A percentile compares a stretch with the other conserved stretches of the same genome.
Conservation (phyloP, 1,140 invertebrate species). For the Kradibia gibbosae region DNA sequence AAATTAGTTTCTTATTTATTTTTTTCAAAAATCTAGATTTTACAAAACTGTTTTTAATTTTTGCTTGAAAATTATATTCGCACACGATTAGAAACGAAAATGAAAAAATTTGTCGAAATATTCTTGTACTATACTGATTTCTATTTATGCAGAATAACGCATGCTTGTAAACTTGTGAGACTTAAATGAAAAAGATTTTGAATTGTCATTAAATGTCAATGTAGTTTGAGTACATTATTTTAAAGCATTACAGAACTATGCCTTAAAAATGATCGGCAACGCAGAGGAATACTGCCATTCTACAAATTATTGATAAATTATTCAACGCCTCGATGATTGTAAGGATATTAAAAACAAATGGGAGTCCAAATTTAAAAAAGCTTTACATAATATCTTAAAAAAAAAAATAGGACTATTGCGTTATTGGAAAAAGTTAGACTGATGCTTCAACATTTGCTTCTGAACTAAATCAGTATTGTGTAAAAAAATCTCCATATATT, state of each 20-base stretch:
- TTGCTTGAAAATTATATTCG: not conserved
- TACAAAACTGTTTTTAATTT: not conserved
- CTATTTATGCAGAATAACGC: not conserved
- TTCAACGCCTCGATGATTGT: not conserved
- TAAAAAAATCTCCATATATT: not conserved
- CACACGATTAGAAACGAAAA: not conserved
- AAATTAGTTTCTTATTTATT: constrained; percentile 1
- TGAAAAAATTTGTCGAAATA: not conserved
- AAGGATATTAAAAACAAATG: not conserved
- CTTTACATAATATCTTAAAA: not conserved
- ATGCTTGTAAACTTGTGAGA: not conserved
- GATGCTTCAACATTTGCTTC: constrained; percentile 15
- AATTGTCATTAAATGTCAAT: not conserved
- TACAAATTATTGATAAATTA: not conserved
- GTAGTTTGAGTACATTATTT: not conserved
- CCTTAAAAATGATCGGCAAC: not conserved
- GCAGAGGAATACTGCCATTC: not conserved
- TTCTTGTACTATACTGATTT: not conserved
- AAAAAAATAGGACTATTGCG: constrained; percentile 6
- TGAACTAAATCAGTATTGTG: not conserved
- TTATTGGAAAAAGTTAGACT: constrained; percentile 14
- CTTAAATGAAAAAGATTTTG: not conserved
- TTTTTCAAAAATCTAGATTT: not conserved
- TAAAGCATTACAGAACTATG: not conserved
- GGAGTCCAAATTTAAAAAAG: constrained; percentile 11